phyloP scores from a whole-genome alignment of 2,797 vertebrate species.

The Xerus rutilus region DNA sequence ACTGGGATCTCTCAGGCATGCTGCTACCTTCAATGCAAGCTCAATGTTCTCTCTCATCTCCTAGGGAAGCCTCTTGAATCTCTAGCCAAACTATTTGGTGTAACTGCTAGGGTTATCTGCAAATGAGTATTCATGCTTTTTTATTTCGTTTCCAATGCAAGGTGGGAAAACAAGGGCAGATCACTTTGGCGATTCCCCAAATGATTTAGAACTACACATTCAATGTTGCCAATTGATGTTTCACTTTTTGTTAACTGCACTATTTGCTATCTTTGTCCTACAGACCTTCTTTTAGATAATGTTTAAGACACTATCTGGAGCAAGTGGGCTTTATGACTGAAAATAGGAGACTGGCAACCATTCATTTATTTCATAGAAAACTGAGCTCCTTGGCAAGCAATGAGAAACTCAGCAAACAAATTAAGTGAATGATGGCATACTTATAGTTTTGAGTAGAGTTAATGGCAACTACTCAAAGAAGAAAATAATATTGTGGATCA shows the following conservation, averaged over 20 bases:
- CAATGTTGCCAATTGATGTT: not conserved
- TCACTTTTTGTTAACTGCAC: not conserved
- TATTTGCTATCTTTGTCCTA: not conserved
- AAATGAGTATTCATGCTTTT: not conserved
- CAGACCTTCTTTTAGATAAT: not conserved
- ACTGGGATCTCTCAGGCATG: not conserved
- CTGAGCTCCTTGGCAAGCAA: not conserved
- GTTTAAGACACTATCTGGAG: not conserved
- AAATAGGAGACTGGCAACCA: not conserved
- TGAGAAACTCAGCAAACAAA: slow-evolving; percentile 19
- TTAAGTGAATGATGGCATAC: not conserved
- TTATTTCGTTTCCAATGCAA: not conserved
- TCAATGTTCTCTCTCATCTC: not conserved
- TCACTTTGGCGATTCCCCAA: not conserved
- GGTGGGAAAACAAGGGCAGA: not conserved
- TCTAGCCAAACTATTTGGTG: not conserved
- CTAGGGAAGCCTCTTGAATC: not conserved
- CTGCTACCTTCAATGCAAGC: not conserved
- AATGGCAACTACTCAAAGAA: not conserved
- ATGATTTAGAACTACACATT: not conserved
- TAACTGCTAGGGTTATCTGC: not conserved
- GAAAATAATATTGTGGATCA: not conserved
- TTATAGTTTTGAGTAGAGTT: not conserved
- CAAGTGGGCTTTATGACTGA: not conserved
- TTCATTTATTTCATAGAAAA: slow-evolving; percentile 11